phyloP scores from a whole-genome alignment of 2,797 vertebrate genomes.

The Myotis daubentonii region DNA sequence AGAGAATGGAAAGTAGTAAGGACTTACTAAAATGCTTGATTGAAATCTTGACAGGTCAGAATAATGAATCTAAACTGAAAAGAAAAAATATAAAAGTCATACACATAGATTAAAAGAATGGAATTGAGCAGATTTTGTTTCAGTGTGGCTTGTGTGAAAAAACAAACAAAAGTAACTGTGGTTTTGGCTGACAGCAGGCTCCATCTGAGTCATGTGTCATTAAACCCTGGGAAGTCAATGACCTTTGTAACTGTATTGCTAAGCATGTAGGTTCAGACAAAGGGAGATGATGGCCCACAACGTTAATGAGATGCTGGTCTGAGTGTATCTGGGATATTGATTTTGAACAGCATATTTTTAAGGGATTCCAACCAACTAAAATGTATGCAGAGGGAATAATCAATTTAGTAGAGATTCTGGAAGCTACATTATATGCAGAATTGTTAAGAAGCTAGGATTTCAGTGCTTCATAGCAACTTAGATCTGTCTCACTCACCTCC shows the following conservation, averaged over 20 bases:
- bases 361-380: not conserved
- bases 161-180: constrained; percentile 19
- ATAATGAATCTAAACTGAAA: not conserved
- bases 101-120: constrained; percentile 1
- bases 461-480: not conserved
- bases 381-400: not conserved
- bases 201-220: not conserved
- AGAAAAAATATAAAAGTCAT: constrained; percentile 27
- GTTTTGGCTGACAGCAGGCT: not conserved
- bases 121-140: not conserved
- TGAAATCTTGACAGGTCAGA: not conserved
- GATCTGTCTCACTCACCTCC: not conserved
- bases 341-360: not conserved
- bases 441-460: not conserved
- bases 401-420: not conserved
- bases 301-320: not conserved
- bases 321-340: not conserved
- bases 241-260: not conserved
- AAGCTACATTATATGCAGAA: not conserved
- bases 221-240: not conserved
- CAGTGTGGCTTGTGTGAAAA: constrained; percentile 5
- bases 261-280: not conserved
- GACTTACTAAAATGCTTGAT: not conserved
- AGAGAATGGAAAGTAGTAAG: not conserved
- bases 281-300: not conserved